These are phyloP conservation scores for Diaphora mendica DNA, from an alignment of 2,888 invertebrate species.

Conservation along the genomic window DNA sequence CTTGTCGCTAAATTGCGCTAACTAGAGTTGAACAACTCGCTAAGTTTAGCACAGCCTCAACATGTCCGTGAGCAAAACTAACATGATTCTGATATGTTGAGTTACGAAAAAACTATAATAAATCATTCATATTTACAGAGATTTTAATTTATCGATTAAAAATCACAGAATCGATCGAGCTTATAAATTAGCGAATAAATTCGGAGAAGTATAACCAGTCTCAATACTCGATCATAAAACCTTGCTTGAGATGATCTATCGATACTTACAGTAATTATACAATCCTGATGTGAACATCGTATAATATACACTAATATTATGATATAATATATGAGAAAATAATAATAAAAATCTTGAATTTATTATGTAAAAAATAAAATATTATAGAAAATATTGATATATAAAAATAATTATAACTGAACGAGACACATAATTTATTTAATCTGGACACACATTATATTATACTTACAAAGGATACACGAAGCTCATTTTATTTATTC, in stretches of 20 bases:
- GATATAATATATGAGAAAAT: slow-evolving; percentile 19
- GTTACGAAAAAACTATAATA: slow-evolving; percentile 29
- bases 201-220: slow-evolving; percentile 49
- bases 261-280: slow-evolving; percentile 36
- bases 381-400: slow-evolving; percentile 20
- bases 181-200: slow-evolving; percentile 38
- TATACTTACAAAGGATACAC: slow-evolving; percentile 4
- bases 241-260: slow-evolving; percentile 33
- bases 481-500: slow-evolving; percentile 16
- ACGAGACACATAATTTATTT: not conserved
- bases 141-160: slow-evolving; percentile 39
- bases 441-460: slow-evolving; percentile 2
- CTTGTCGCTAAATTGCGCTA: slow-evolving; percentile 31
- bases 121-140: slow-evolving; percentile 39
- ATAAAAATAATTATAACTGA: not conserved
- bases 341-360: slow-evolving; percentile 28
- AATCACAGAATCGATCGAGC: slow-evolving; percentile 44
- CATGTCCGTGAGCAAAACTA: slow-evolving; percentile 27
- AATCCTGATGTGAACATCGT: slow-evolving; percentile 22
- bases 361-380: slow-evolving; percentile 23
- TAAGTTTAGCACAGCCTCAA: slow-evolving; percentile 30
- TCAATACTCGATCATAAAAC: slow-evolving; percentile 41
- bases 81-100: slow-evolving; percentile 57
- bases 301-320: slow-evolving; percentile 32
- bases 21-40: slow-evolving; percentile 15